phyloP scores from a whole-genome alignment of 2,888 invertebrate species.

The Ophion obscuratus region DNA sequence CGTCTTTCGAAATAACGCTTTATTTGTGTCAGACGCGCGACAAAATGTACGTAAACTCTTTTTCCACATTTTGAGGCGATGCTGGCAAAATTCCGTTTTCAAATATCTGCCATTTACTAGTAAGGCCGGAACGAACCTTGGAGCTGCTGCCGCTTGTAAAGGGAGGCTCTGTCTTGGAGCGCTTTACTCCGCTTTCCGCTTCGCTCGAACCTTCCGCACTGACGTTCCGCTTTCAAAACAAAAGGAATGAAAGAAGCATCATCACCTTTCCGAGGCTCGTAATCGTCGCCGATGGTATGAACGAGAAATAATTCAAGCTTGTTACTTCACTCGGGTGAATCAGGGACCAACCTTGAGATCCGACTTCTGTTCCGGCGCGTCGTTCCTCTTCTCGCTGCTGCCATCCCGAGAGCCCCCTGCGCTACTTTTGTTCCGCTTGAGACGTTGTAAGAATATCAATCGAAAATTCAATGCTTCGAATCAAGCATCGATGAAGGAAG shows the following conservation, averaged over 20 bases:
- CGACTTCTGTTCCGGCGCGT: not conserved
- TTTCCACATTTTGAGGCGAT: too few species aligned
- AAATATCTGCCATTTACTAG: not conserved
- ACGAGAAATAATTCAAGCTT: not conserved
- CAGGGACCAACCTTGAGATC: constrained; percentile 1
- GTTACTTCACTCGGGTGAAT: not conserved
- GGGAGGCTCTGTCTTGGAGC: not conserved
- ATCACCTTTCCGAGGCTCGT: not conserved
- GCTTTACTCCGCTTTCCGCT: not conserved
- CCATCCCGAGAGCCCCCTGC: not conserved
- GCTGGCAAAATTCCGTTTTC: not conserved
- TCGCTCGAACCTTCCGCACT: not conserved
- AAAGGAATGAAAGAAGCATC: not conserved
- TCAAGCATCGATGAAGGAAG: not conserved
- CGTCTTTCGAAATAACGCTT: not conserved
- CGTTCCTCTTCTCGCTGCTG: not conserved
- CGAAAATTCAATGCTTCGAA: not conserved
- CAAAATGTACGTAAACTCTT: too few species aligned
- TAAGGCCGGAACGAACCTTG: not conserved
- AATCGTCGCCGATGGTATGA: not conserved
- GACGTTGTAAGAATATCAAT: not conserved
- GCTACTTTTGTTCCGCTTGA: constrained; percentile 8
- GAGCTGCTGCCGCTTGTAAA: not conserved
- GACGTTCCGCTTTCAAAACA: constrained; percentile 13
- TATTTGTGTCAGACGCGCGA: not conserved